phyloP scores from a whole-genome alignment of 2,797 vertebrate species.

The Denticeps clupeoides region DNA sequence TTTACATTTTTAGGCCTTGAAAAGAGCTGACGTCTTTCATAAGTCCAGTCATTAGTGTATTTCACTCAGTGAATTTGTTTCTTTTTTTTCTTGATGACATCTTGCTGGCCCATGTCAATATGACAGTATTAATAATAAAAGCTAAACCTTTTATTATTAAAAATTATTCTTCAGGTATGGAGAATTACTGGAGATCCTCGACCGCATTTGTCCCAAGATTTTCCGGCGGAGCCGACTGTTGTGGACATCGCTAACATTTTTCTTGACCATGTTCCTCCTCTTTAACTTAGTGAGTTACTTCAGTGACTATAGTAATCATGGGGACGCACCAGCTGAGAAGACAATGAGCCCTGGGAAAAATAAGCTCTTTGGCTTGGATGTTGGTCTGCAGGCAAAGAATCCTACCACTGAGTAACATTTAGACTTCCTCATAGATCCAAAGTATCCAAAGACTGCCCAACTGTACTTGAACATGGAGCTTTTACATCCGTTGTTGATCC shows the following conservation, averaged over 20 bases:
- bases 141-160: too few species aligned
- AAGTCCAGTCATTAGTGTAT: too few species aligned
- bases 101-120: too few species aligned
- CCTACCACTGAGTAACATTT: conserved; percentile 27
- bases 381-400: conserved; percentile 41
- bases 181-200: conserved; percentile 47
- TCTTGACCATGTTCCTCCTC: conserved; percentile 51
- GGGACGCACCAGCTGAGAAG: conserved; percentile 43
- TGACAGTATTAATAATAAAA: too few species aligned
- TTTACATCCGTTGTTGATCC: not conserved
- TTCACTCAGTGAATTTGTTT: too few species aligned
- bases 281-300: conserved; percentile 59
- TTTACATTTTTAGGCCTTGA: too few species aligned
- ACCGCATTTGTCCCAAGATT: conserved; percentile 52
- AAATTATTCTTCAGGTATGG: too few species aligned
- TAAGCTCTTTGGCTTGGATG: conserved; percentile 43
- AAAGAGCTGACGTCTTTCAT: not conserved
- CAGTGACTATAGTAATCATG: conserved; percentile 43
- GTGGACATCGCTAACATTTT: conserved; percentile 48
- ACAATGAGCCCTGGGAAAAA: conserved; percentile 25
- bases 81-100: too few species aligned
- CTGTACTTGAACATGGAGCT: not conserved
- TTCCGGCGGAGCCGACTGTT: conserved; percentile 45
- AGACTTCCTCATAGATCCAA: not conserved
- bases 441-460: not conserved